Conservation (phyloP, 1,140 invertebrate species). For the Sitophilus oryzae region DNA sequence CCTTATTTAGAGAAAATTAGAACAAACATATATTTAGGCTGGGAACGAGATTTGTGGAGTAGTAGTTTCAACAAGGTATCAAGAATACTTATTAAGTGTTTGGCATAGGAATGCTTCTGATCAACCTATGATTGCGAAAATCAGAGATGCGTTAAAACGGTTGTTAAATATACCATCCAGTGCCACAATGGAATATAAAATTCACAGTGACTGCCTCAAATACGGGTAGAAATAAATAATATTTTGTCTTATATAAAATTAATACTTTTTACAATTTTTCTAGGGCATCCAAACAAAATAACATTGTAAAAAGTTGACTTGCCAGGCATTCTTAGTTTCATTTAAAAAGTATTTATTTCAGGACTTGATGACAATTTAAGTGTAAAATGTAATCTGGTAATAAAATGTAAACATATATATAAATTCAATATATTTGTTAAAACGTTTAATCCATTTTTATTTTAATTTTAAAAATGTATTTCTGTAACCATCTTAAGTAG, state of each 20-base stretch:
- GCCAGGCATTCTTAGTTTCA: not conserved
- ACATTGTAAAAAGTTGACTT: constrained; percentile 38
- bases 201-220: constrained; percentile 59
- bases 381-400: constrained; percentile 17
- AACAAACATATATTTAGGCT: constrained; percentile 36
- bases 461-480: not conserved
- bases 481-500: not conserved
- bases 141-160: constrained; percentile 89
- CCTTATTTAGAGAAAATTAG: constrained; percentile 8
- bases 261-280: constrained; percentile 19
- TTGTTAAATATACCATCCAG: constrained; percentile 90
- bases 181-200: constrained; percentile 95
- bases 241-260: not conserved
- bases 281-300: constrained; percentile 37
- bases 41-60: constrained; percentile 98
- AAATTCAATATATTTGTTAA: constrained; percentile 22
- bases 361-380: constrained; percentile 18
- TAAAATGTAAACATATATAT: constrained; percentile 3
- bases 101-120: constrained; percentile 96
- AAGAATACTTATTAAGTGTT: constrained; percentile 96
- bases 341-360: not conserved
- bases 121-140: constrained; percentile 76
- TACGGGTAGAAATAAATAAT: constrained; percentile 26
- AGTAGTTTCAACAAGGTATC: constrained; percentile 69
- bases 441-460: not conserved